Base-by-base conservation (phyloP, 2,797 vertebrate species). In the Chelon auratus region DNA sequence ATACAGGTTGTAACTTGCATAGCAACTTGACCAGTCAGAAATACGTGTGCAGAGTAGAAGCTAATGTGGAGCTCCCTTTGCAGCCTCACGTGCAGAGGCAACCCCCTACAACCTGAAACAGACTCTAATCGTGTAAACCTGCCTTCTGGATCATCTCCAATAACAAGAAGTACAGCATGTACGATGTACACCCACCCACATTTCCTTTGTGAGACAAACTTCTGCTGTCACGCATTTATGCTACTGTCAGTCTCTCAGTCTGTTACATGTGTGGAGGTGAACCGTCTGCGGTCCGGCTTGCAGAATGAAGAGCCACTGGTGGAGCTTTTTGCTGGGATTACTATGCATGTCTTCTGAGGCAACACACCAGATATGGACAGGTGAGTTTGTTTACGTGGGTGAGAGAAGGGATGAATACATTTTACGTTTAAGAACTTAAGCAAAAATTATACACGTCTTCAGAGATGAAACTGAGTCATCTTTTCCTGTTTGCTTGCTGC, bases 291-390 rank as follows among this genome's bases (percentile, higher is more conserved):
- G 66, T 36, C 15, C 53, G n/a, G 17, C 47, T 40, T 26, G 45
- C 62, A 20, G 70, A 68, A 93, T 93, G 91, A 61, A 60, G 26
- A 62, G 56, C 22, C 42, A 69, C 33, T 75, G 78, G 72, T 91
- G 87, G 85, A 81, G 69, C 73, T 86, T 61, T 15, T 24, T 90
- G 66, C 30, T 91, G 65, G 88, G 75, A 24, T 43, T 93, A 37
- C 62, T 92, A 61, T 90, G 73, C 68, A 75, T 78, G 72, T 48
- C 59, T 26, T 67, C 72, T 5, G 61, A 33, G 48, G 77, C 56
- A 0, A 39, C 39, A 14, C 54, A 55, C 42, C 33, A 40, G 54
- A 14, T 22, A 18, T 17, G 13, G 65, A 18, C 62, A 64, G 90
- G 91, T 93, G 67, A 89, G 89, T 33, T 33, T 2, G 30, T 8